Evolutionary conservation across 2,888 invertebrate genomes (phyloP), one percentile per base, ranked within the genome.

Genomic region (Chrysolina haemoptera): DNA sequence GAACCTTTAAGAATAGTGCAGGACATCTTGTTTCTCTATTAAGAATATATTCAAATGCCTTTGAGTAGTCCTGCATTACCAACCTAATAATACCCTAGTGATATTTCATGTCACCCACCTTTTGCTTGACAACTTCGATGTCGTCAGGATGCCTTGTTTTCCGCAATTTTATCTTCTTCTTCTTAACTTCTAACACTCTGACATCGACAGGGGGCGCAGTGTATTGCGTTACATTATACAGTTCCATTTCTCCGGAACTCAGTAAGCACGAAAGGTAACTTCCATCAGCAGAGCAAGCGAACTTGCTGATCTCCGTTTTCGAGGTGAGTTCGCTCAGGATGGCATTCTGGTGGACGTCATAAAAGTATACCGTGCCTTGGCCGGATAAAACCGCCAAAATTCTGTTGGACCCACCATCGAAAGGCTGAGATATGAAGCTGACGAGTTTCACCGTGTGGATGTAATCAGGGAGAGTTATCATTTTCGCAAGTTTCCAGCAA

Each of bases 341-440:
- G 68, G 83, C 81, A 63, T 90, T 86, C 20, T 87, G 81, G 81
- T 90, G 90, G 74, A 92, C 83, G 83, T 93, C 90, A 71, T 92
- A 86, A 81, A 93, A 89, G 80, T 90, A 87, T 14, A 93, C 82
- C 18, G 82, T 83, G 74, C 90, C 91, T 73, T 78, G 78, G 22
- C 76, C 74, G 53, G 91, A 89, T 62, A 93, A 84, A 70, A 93
- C 86, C 6, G 89, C 90, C 40, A 93, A 84, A 71, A 92, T 89
- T 86, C 90, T 91, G 83, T 92, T 93, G 12, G 90, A 89, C 11
- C 92, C 92, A 22, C 91, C 92, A 85, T 93, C 92, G 84, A 92
- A 91, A 12, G 90, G 86, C 81, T 90, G 90, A 0, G 93, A 90
- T 41, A 93, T 86, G 80, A 93, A 91, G 27, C 89, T 88, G 50